phyloP scores from a whole-genome alignment of 2,113 vertebrate genomes.

The Brachirus orientalis region DNA sequence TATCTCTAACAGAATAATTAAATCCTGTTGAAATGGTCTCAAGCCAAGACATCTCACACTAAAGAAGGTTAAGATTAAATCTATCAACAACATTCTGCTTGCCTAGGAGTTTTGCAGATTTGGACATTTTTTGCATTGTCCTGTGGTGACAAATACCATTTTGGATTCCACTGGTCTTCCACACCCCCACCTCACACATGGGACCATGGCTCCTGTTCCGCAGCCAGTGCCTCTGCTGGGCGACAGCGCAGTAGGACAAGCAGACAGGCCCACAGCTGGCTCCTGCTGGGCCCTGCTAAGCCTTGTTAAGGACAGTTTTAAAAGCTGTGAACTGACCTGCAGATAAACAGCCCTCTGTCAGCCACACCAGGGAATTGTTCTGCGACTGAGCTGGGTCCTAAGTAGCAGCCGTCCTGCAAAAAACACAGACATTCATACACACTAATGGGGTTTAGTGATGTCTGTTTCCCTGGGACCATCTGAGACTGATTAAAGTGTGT shows the following conservation, averaged over 20 bases:
- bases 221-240: constrained; percentile 49
- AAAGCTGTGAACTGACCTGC: constrained; percentile 83
- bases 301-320: constrained; percentile 81
- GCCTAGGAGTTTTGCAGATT: constrained; percentile 35
- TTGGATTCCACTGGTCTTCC: constrained; percentile 28
- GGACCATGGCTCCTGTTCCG: constrained; percentile 36
- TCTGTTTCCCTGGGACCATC: constrained; percentile 66
- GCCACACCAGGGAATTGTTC: constrained; percentile 65
- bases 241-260: constrained; percentile 43
- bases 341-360: constrained; percentile 81
- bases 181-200: background rate
- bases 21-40: constrained; percentile 45
- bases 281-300: constrained; percentile 67
- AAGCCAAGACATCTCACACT: constrained; percentile 31
- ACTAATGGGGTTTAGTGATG: constrained; percentile 75
- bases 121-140: constrained; percentile 46
- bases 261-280: constrained; percentile 69
- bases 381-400: constrained; percentile 49
- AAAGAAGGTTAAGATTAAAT: constrained; percentile 37
- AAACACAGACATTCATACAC: constrained; percentile 60
- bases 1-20: constrained; percentile 50
- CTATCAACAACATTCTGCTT: constrained; percentile 35
- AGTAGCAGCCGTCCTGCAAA: constrained; percentile 58
- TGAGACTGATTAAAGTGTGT: constrained; percentile 77
- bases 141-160: constrained; percentile 42